Conservation (phyloP, 2,113 vertebrate genomes). For the Nerophis ophidion region DNA sequence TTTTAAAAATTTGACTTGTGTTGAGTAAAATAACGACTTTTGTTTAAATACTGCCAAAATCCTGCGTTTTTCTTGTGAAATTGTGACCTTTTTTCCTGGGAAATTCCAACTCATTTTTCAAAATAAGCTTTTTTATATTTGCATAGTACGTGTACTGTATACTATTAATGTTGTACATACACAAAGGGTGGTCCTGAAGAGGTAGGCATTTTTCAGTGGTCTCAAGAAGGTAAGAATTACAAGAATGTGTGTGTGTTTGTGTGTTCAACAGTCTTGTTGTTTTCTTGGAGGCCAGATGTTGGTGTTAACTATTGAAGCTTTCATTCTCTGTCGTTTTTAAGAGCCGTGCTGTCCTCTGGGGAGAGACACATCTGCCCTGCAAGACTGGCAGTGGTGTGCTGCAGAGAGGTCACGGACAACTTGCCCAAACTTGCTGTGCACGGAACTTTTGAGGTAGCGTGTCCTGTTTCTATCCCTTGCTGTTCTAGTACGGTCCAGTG, state of each 20-base stretch:
- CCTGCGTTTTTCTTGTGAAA: too few relatives aligned
- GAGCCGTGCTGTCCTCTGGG: slow-evolving; percentile 33
- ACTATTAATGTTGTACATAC: too few relatives aligned
- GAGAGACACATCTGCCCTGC: slow-evolving; percentile 35
- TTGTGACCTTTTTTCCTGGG: too few relatives aligned
- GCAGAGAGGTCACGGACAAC: too few relatives aligned
- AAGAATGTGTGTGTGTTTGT: not conserved
- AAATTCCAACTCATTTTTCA: too few relatives aligned
- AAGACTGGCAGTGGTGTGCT: slow-evolving; percentile 15
- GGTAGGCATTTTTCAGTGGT: not conserved
- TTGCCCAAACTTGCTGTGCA: not conserved
- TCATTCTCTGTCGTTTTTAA: slow-evolving; percentile 36
- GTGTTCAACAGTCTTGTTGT: slow-evolving; percentile 9
- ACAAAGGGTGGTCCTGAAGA: not conserved
- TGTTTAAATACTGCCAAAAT: too few relatives aligned
- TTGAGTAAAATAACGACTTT: too few relatives aligned
- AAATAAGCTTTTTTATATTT: too few relatives aligned
- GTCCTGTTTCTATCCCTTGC: not conserved
- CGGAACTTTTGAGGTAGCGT: not conserved
- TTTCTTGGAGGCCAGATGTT: slow-evolving; percentile 37
- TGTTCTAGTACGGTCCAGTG: too few relatives aligned
- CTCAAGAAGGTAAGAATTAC: too few relatives aligned
- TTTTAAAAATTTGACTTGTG: too few relatives aligned
- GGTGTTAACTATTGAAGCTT: slow-evolving; percentile 24
- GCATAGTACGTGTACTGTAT: too few relatives aligned